Conservation (phyloP, 2,797 vertebrate species). For the Pangasius macronema region DNA sequence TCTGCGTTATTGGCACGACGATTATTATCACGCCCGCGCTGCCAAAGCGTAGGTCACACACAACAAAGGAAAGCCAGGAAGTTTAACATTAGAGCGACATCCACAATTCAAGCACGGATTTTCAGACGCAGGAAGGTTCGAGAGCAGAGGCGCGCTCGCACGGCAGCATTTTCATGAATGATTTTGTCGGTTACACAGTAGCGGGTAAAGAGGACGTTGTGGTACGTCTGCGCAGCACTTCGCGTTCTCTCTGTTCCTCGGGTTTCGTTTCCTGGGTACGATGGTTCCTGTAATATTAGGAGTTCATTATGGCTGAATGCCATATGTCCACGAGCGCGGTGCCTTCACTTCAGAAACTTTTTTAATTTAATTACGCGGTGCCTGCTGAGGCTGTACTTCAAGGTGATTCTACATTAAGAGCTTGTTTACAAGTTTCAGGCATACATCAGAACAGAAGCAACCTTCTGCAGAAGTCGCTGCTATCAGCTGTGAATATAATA, state of each 20-base stretch:
- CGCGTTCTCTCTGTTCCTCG: background rate
- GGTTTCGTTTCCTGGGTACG: background rate
- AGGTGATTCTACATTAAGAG: background rate
- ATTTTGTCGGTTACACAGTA: background rate
- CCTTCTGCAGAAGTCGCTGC: background rate
- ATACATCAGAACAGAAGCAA: background rate
- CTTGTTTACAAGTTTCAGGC: background rate
- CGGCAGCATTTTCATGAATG: background rate
- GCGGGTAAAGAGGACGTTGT: background rate
- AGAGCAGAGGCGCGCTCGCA: background rate
- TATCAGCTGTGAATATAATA: background rate
- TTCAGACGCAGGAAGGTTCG: background rate
- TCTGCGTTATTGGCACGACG: slow-evolving; percentile 4
- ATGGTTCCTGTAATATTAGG: background rate
- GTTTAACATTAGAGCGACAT: background rate
- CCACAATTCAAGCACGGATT: background rate
- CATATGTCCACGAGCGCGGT: background rate
- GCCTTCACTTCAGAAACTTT: background rate
- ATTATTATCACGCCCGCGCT: background rate
- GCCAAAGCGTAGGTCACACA: background rate
- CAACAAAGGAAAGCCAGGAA: no score
- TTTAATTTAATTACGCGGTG: background rate
- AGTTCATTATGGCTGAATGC: background rate
- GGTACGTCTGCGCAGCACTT: no score
- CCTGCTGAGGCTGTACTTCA: background rate